Evolutionary conservation across 2,797 vertebrate genomes (phyloP), one percentile per base, ranked within the genome.

Genomic region (Decapterus maruadsi): DNA sequence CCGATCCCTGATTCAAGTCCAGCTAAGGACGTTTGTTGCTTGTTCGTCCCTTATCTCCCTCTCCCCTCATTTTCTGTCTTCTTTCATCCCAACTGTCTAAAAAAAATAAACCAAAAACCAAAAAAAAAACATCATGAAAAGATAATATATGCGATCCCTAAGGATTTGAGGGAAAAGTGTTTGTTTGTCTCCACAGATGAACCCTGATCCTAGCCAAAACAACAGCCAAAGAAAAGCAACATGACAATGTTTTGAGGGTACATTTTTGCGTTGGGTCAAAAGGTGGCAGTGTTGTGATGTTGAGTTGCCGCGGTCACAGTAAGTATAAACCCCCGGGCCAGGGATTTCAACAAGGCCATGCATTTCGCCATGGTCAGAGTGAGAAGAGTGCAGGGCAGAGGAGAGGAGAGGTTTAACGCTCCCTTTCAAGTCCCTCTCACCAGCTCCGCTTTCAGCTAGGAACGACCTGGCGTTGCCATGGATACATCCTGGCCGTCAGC

Each of bases 401-500:
- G 90, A 88, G 91, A 87, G 70, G 73, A 89, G 87, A 86, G 89
- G 82, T 89, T 93, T 88, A 90, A 90, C 77, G 67, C 84, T 93
- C 90, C 82, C 92, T 93, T 94, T 94, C 91, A 93, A 92, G 94
- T 92, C 89, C 87, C 82, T 90, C 92, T 92, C 88, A 79, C 80
- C 77, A 89, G 90, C 90, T 85, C 80, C 22, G 80, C 86, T 89
- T 82, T 92, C 88, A 90, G 90, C 89, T 72, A 81, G 88, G 88
- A 93, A 91, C 89, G 90, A 95, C 91, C 93, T 93, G 93, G 57
- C 80, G 94, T 95, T 95, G 93, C 95, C 93, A 94, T 94, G 93
- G 94, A 91, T 92, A 95, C 95, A 90, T 86, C 73, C 82, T 75
- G 75, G 90, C 88, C 83, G 66, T 89, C 86, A 89, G 78, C 79